Base-by-base conservation (phyloP, 2,888 invertebrate species). In the Frankliniella fusca region DNA sequence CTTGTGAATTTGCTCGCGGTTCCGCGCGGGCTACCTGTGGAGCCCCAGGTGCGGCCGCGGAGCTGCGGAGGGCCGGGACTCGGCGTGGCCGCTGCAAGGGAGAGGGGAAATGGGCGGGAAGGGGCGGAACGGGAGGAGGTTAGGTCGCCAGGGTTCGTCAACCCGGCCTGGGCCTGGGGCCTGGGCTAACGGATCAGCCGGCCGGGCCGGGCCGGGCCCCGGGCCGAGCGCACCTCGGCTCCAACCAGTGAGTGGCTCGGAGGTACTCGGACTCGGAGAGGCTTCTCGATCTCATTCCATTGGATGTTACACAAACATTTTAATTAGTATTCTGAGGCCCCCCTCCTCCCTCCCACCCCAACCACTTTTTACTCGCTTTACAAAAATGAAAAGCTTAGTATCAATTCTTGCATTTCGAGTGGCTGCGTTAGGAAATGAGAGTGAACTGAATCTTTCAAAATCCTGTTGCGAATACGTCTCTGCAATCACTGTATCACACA, bases 111-210 rank as follows among this genome's bases (percentile, higher is more conserved):
- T 7, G 54, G 54, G 18, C 12, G 20, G 54, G 54, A 15, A 15
- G 54, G 54, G 15, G 54, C 15, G 61, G 61, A 11, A 10, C 61
- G 15, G 20, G 70, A 76, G 70, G 70, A 76, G 70, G 70, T 76
- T 76, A 76, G 70, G 70, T 76, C 70, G 70, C 23, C 10, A 76
- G 70, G 70, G 70, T 76, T 76, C 70, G 70, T 76, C 70, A 76
- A 76, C 70, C 70, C 70, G 70, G 70, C 70, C 70, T 38, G 38
- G 38, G 38, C 38, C 38, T 54, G 54, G 38, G 38, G 38, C 38
- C 38, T 54, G 54, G 54, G 54, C 54, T 76, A 76, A 76, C 70
- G 70, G 70, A 76, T 27, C 70, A 27, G 23, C 8, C 70, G 27
- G 23, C 8, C 27, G 70, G 70, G 23, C 70, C 70, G 70, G 12